phyloP scores from a whole-genome alignment of 1,140 invertebrate species.

The Halictus rubicundus region DNA sequence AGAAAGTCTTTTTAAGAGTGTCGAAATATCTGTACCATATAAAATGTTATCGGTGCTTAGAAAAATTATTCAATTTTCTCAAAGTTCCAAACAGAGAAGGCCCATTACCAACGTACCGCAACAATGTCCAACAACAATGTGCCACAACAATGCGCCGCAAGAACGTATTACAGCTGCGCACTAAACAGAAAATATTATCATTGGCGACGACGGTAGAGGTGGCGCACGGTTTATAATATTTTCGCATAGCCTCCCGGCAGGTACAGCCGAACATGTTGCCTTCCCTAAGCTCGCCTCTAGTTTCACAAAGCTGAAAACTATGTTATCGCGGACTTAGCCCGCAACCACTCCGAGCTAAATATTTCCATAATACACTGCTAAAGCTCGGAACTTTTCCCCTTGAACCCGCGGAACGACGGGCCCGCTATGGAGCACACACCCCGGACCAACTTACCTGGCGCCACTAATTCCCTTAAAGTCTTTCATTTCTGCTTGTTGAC shows the following conservation, averaged over 20 bases:
- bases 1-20: too few species aligned
- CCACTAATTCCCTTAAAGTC: background rate
- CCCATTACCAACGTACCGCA: too few species aligned
- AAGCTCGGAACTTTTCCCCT: conserved; percentile 3
- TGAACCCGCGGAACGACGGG: background rate
- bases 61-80: too few species aligned
- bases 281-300: background rate
- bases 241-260: background rate
- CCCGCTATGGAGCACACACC: background rate
- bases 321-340: conserved; percentile 3
- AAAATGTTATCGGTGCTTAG: too few species aligned
- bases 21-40: too few species aligned
- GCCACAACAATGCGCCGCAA: too few species aligned
- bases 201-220: too few species aligned
- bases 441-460: background rate
- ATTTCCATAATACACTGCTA: conserved; percentile 6
- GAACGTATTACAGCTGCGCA: too few species aligned
- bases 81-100: too few species aligned
- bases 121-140: too few species aligned
- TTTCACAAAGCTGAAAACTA: conserved; percentile 3
- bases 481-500: conserved; percentile 2
- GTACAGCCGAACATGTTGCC: background rate
- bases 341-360: conserved; percentile 3
- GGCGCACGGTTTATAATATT: background rate
- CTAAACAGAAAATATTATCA: too few species aligned